Conservation (phyloP, 2,888 invertebrate species). For the Bimastos eiseni region DNA sequence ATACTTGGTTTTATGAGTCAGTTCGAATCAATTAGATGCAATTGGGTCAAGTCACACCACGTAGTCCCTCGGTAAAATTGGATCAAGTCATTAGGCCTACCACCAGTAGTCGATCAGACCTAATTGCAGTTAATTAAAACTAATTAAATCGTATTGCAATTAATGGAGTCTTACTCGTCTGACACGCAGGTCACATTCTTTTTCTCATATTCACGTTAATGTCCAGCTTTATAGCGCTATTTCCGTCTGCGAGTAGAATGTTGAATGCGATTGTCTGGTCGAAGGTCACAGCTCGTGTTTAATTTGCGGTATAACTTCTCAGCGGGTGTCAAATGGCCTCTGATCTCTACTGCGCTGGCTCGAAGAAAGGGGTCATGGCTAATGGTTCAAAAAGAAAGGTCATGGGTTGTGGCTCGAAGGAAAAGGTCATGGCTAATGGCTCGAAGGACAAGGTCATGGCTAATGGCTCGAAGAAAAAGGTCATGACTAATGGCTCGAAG, state of each 20-base stretch:
- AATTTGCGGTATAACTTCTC: background rate
- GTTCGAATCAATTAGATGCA: background rate
- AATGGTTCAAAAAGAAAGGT: too few species aligned
- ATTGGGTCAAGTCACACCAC: background rate
- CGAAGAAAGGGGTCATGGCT: background rate
- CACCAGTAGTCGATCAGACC: background rate
- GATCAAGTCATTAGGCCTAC: background rate
- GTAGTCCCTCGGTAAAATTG: background rate
- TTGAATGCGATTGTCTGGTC: background rate
- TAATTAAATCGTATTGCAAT: background rate
- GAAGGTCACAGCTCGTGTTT: background rate
- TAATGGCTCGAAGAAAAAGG: background rate
- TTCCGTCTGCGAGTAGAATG: background rate
- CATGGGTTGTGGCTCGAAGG: background rate
- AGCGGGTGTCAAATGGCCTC: background rate
- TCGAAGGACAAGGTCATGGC: too few species aligned
- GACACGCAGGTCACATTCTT: background rate
- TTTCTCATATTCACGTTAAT: background rate
- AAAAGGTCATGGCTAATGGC: background rate
- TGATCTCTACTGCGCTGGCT: background rate
- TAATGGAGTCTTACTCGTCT: too few species aligned
- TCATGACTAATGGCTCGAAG: too few species aligned
- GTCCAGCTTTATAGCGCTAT: background rate
- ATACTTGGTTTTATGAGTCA: background rate
- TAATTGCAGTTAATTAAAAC: constrained; percentile 3